Evolutionary conservation across 2,797 vertebrate species (phyloP).

Genomic region (Leptodactylus fallax): DNA sequence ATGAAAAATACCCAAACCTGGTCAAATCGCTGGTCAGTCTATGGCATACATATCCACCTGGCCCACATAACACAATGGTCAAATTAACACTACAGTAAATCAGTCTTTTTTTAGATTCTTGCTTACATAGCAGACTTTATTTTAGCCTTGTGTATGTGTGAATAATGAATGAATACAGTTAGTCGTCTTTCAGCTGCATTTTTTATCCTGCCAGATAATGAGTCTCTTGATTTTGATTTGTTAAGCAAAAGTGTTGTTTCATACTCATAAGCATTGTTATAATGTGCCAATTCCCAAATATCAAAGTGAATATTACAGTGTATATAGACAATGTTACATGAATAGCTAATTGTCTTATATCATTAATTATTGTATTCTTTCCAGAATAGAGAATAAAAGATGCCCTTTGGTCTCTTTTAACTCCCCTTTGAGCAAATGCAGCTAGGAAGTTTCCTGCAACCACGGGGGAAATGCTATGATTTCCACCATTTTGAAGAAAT

Average conservation of each 20-base stretch:
- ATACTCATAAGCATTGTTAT: slow-evolving; percentile 13
- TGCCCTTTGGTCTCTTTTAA: neutral
- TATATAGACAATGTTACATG: neutral
- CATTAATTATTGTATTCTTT: slow-evolving; percentile 1
- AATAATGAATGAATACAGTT: slow-evolving; percentile 4
- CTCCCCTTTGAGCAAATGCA: neutral
- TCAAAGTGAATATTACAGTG: slow-evolving; percentile 23
- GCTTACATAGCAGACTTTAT: neutral
- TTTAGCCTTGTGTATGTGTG: neutral
- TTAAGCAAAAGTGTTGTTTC: slow-evolving; percentile 18
- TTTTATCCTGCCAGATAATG: neutral
- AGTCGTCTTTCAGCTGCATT: neutral
- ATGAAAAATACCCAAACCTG: neutral
- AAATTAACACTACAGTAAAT: neutral
- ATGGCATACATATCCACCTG: neutral
- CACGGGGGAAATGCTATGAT: neutral
- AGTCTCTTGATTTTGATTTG: slow-evolving; percentile 24
- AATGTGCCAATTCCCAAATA: slow-evolving; percentile 17
- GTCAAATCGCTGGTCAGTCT: neutral
- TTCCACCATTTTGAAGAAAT: neutral
- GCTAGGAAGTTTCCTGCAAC: no score
- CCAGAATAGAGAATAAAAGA: neutral
- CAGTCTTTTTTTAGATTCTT: neutral
- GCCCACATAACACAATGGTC: neutral
- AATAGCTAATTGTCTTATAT: slow-evolving; percentile 1